Conservation (phyloP, 2,113 vertebrate species). For the Sceloporus tristichus region DNA sequence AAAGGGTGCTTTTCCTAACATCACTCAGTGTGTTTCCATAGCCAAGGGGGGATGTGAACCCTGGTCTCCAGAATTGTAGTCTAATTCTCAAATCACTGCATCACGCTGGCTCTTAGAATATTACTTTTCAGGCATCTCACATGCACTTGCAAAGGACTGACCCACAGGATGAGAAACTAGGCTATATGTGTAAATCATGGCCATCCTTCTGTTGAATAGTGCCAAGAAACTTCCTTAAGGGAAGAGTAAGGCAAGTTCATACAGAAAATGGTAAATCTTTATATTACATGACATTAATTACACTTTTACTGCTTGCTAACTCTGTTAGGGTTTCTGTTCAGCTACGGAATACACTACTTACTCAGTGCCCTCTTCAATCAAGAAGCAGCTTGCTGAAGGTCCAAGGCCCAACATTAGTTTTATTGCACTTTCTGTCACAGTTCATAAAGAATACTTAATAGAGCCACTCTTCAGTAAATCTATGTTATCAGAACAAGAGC, state of each 20-base stretch:
- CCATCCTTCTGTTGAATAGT: background rate
- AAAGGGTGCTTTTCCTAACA: no score
- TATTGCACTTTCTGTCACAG: conserved; percentile 46
- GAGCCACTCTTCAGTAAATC: conserved; percentile 37
- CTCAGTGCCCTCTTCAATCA: conserved; percentile 45
- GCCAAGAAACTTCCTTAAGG: conserved; percentile 39
- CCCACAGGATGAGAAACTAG: background rate
- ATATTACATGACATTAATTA: conserved; percentile 62
- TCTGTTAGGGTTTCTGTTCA: conserved; percentile 44
- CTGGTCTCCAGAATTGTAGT: no score
- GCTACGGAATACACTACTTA: conserved; percentile 46
- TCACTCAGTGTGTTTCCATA: no score
- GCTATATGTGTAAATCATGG: background rate
- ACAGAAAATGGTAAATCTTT: conserved; percentile 69
- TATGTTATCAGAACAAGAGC: conserved; percentile 9
- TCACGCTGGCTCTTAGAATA: background rate
- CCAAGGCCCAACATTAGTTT: conserved; percentile 33
- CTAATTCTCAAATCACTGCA: no score
- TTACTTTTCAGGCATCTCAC: background rate
- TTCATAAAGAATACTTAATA: conserved; percentile 50
- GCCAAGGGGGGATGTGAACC: no score
- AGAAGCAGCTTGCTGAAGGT: conserved; percentile 45
- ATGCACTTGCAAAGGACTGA: background rate
- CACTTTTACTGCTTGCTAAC: conserved; percentile 59
- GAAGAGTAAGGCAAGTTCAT: conserved; percentile 46